Conservation (phyloP, 2,888 invertebrate species). For the Sesia apiformis region DNA sequence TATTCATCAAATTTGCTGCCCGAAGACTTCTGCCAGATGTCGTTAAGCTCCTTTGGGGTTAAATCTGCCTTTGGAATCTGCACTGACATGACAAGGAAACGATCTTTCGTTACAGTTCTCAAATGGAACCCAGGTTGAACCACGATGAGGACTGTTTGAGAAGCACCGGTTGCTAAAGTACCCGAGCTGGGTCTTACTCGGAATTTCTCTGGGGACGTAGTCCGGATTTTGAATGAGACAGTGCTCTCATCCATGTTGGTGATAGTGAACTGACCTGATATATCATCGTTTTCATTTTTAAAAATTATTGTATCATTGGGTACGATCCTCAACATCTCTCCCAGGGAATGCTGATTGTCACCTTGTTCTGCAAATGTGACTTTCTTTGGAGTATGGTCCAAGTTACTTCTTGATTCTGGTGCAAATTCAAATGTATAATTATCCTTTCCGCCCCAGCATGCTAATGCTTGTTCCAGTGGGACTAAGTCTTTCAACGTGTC, state of each 20-base stretch:
- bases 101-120: conserved; percentile 82
- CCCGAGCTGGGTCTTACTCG: conserved; percentile 93
- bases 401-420: conserved; percentile 67
- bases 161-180: conserved; percentile 77
- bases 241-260: conserved; percentile 78
- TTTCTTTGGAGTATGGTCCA: conserved; percentile 64
- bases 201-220: conserved; percentile 96
- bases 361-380: conserved; percentile 44
- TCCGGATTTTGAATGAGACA: conserved; percentile 85
- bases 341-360: conserved; percentile 49
- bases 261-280: conserved; percentile 78
- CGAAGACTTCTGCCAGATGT: conserved; percentile 82
- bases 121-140: conserved; percentile 83
- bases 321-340: conserved; percentile 75
- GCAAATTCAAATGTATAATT: conserved; percentile 82
- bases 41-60: conserved; percentile 76
- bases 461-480: conserved; percentile 81
- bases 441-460: conserved; percentile 87
- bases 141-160: conserved; percentile 80
- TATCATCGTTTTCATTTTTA: conserved; percentile 78
- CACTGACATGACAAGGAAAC: conserved; percentile 91
- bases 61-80: conserved; percentile 75
- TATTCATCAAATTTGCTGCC: conserved; percentile 80
- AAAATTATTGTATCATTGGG: conserved; percentile 84
- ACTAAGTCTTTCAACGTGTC: conserved; percentile 84